Base-by-base conservation (phyloP, 2,888 invertebrate genomes). In the Oscheius sp. region DNA sequence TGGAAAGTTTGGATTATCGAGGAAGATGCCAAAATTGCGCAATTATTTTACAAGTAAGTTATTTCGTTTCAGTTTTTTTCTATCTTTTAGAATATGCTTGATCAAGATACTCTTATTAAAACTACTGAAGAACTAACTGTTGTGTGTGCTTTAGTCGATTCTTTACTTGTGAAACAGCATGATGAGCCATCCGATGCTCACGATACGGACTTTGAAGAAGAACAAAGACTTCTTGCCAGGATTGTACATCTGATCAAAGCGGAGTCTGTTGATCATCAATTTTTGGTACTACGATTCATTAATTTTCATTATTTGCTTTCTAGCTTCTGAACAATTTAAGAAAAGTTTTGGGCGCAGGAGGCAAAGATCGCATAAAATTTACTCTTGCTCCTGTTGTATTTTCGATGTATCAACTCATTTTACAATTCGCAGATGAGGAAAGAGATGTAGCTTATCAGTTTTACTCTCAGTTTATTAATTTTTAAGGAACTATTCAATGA, bases 401-500 rank as follows among this genome's bases (percentile, higher is more conserved):
- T 88, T 92, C 94, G 86, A 94, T 95, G 0, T 96, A 93, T 86
- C 91, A 92, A 62, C 89, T 97, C 33, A 93, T 77, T 24, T 49
- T 71, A n/a, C 61, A 71, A 17, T 79, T 74, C 47, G 62, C 68
- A 2, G 76, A 74, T n/a, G 65, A 66, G 50, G 73, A 71, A 26
- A 68, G 71, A 54, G 71, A 71, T 17, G 70, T 71, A 14, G n/a
- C n/a, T n/a, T n/a, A n/a, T n/a, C n/a, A n/a, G 71, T 70, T 44
- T 33, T 22, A 20, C 26, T 38, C 30, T 17, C 5, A 24, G 17
- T 12, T 33, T 24, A 41, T 4, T 33, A 17, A 22, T 22, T 65
- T 74, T 62, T 63, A 92, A n/a, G 91, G 96, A 97, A 86, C 93
- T 94, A 89, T 98, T 97, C 96, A 94, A 95, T 87, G 95, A 94